Conservation (phyloP, 2,113 vertebrate species). For the Haemorhous mexicanus region DNA sequence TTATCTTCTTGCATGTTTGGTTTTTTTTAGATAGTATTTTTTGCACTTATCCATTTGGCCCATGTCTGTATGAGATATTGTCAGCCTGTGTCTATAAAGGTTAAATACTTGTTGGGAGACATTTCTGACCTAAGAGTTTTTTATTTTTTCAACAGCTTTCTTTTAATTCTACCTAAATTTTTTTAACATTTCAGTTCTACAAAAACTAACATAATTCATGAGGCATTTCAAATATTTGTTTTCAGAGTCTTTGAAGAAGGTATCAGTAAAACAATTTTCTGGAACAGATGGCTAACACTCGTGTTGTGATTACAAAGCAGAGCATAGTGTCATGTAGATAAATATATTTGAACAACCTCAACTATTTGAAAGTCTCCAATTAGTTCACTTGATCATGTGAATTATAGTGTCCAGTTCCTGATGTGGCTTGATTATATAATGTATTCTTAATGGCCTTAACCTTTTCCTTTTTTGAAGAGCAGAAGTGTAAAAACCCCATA, state of each 20-base stretch:
- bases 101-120: neutral
- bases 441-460: neutral
- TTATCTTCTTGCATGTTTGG: neutral
- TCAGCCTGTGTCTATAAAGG: neutral
- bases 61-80: neutral
- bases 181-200: neutral
- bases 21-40: neutral
- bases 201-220: neutral
- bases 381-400: neutral
- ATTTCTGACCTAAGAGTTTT: neutral
- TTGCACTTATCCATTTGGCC: neutral
- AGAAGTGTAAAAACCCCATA: neutral
- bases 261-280: neutral
- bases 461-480: neutral
- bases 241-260: neutral
- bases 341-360: slow-evolving; percentile 1
- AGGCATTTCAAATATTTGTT: neutral
- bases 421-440: neutral
- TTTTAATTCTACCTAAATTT: neutral
- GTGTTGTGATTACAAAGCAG: slow-evolving; percentile 4
- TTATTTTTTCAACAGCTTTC: neutral
- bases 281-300: slow-evolving; percentile 41
- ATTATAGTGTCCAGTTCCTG: neutral
- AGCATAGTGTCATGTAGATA: neutral
- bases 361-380: neutral